Evolutionary conservation across 2,797 vertebrate genomes (phyloP).

Genomic region (Philypnodon macrostomus): DNA sequence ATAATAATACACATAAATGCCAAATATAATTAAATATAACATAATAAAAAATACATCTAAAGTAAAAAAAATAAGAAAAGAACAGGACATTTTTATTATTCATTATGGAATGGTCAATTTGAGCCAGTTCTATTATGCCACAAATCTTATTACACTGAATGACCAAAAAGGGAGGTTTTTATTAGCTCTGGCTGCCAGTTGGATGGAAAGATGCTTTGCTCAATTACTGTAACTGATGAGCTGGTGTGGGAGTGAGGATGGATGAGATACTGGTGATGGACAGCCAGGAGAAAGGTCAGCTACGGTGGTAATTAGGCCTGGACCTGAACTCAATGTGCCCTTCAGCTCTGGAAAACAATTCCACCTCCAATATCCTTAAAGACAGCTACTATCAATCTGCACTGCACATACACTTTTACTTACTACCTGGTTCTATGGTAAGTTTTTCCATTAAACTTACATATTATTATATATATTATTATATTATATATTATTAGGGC

Average conservation of each 20-base stretch:
- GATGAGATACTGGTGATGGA: conserved; percentile 18
- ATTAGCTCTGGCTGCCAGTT: conserved; percentile 11
- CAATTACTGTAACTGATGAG: conserved; percentile 29
- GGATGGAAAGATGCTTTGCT: conserved; percentile 13
- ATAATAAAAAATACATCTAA: no score
- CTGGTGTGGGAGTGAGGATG: conserved; percentile 7
- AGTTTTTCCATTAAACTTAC: not conserved
- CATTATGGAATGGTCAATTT: no score
- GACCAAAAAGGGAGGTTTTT: conserved; percentile 6
- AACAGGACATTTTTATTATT: no score
- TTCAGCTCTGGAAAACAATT: not conserved
- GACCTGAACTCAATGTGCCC: conserved; percentile 6
- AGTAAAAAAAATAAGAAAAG: no score
- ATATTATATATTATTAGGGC: no score
- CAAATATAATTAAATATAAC: no score
- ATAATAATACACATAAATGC: no score
- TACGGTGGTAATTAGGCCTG: conserved; percentile 7
- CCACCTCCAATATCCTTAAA: not conserved
- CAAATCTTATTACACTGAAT: not conserved
- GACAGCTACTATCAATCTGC: not conserved
- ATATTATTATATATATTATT: no score
- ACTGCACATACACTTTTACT: not conserved
- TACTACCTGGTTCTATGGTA: not conserved
- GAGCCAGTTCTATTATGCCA: no score
- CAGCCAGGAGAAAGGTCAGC: conserved; percentile 26